phyloP scores from a whole-genome alignment of 2,113 vertebrate genomes.

The Urocynchramus pylzowi region DNA sequence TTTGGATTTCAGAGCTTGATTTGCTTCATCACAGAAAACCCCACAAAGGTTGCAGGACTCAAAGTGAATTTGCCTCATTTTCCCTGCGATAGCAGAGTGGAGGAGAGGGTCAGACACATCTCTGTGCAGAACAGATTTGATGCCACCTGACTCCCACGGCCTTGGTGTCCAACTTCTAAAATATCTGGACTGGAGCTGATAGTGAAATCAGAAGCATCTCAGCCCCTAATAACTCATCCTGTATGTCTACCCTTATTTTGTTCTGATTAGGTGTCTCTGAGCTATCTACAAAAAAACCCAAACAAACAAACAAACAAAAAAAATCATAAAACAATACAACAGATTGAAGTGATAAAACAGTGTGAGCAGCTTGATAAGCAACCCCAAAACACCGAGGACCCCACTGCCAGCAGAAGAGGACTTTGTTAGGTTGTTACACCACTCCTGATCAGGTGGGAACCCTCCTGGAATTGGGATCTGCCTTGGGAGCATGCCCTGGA shows the following conservation, averaged over 20 bases:
- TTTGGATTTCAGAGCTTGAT: neutral
- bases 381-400: neutral
- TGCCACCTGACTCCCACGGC: neutral
- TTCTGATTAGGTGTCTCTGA: neutral
- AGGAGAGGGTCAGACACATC: neutral
- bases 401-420: neutral
- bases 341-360: neutral
- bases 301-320: neutral
- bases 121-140: neutral
- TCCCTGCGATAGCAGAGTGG: neutral
- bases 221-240: neutral
- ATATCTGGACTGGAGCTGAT: neutral
- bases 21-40: neutral
- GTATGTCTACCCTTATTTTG: neutral
- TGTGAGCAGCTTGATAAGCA: neutral
- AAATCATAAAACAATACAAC: neutral
- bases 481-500: fast-evolving
- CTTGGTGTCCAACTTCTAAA: neutral
- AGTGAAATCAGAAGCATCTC: neutral
- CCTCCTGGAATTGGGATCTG: neutral
- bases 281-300: neutral
- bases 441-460: neutral
- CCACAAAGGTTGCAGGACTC: neutral
- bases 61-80: neutral
- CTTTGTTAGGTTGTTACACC: neutral